These are phyloP conservation scores for Siderastrea siderea DNA, from an alignment of 92 coral and sea anemone species.

Conservation along the genomic window DNA sequence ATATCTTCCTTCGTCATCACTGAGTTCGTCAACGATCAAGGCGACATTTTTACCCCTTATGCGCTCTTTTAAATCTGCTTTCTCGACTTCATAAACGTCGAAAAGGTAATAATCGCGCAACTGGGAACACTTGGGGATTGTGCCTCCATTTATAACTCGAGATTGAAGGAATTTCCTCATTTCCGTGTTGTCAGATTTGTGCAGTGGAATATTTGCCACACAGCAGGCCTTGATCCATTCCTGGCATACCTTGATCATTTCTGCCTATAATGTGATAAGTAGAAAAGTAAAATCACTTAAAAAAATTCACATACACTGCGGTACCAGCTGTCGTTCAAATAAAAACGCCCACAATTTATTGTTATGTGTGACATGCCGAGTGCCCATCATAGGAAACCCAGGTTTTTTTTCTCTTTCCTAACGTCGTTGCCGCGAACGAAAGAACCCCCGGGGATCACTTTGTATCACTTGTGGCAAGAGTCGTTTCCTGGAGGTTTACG, in stretches of 20 bases:
- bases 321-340: no score
- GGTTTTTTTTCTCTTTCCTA: no score
- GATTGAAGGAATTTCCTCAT: slow-evolving; percentile 40
- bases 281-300: no score
- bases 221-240: slow-evolving; percentile 58
- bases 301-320: no score
- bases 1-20: slow-evolving; percentile 71
- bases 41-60: slow-evolving; percentile 45
- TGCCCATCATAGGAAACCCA: no score
- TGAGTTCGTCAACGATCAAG: slow-evolving; percentile 65
- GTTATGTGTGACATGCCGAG: no score
- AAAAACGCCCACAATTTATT: no score
- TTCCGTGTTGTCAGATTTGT: slow-evolving; percentile 52
- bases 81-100: slow-evolving; percentile 59
- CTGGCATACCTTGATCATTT: slow-evolving; percentile 45
- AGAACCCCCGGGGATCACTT: no score
- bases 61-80: slow-evolving; percentile 9
- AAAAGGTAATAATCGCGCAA: slow-evolving; percentile 69
- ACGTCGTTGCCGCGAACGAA: no score
- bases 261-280: background rate
- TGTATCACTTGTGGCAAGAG: no score
- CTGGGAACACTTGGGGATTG: slow-evolving; percentile 56
- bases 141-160: slow-evolving; percentile 47
- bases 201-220: slow-evolving; percentile 62
- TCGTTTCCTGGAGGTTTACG: no score